Conservation (phyloP, 2,113 vertebrate genomes). For the Erinaceus europaeus region DNA sequence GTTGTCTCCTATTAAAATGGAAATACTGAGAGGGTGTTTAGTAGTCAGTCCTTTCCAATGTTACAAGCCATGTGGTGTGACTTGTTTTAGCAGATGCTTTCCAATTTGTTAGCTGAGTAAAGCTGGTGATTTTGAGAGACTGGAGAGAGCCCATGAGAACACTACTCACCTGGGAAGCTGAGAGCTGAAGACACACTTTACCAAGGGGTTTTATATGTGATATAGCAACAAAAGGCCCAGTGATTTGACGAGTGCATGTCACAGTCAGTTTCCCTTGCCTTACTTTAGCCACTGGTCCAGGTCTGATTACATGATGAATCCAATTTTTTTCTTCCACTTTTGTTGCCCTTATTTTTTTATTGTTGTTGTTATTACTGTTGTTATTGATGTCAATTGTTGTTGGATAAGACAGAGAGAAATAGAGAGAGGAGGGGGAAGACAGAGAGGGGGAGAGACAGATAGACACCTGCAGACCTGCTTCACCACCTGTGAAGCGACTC, state of each 20-base stretch:
- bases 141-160: not conserved
- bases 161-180: conserved; percentile 36
- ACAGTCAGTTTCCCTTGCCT: not conserved
- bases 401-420: too few relatives aligned
- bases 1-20: conserved; percentile 68
- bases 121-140: conserved; percentile 17
- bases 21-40: conserved; percentile 53
- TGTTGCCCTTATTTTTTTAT: too few relatives aligned
- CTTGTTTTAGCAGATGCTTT: conserved; percentile 30
- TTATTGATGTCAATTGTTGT: too few relatives aligned
- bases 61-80: too few relatives aligned
- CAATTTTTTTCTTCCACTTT: too few relatives aligned
- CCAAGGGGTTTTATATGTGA: not conserved
- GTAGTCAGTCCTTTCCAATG: conserved; percentile 48
- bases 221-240: conserved; percentile 5
- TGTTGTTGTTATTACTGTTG: too few relatives aligned
- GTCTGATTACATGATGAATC: too few relatives aligned
- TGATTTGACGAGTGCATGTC: not conserved
- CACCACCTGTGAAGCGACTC: too few relatives aligned
- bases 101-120: conserved; percentile 37
- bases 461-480: too few relatives aligned
- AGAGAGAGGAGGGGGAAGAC: too few relatives aligned
- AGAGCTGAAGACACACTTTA: not conserved
- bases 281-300: not conserved
- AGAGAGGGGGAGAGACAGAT: too few relatives aligned